Conservation (phyloP, 2,797 vertebrate genomes). For the Falco peregrinus region DNA sequence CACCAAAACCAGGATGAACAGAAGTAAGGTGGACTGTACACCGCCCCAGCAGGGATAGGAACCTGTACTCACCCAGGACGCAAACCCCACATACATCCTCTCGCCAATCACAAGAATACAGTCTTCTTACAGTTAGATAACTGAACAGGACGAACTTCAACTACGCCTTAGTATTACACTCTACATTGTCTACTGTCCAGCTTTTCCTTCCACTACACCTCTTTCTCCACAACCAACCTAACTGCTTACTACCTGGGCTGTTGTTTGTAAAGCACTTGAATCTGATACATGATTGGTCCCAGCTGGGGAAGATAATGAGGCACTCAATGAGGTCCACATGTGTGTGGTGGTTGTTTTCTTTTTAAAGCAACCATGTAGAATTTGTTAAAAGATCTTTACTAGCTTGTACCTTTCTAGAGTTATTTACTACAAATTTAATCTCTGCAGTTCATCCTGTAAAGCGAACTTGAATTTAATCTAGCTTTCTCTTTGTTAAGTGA, state of each 20-base stretch:
- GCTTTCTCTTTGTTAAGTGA: background rate
- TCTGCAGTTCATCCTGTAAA: background rate
- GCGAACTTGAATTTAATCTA: background rate
- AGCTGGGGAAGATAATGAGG: background rate
- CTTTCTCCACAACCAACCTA: accelerated
- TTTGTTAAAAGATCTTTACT: background rate
- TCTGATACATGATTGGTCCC: background rate
- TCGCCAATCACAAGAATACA: background rate
- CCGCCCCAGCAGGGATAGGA: accelerated
- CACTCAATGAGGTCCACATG: background rate
- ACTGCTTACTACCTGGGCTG: no score
- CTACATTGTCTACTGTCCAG: accelerated
- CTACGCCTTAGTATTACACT: accelerated
- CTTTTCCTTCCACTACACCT: no score
- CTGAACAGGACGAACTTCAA: background rate
- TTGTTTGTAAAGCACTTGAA: background rate
- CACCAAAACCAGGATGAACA: background rate
- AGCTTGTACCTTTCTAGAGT: background rate
- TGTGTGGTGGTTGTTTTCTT: background rate
- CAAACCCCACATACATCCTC: accelerated
- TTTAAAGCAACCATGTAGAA: background rate
- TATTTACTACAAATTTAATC: background rate
- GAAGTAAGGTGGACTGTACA: background rate
- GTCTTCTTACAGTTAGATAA: accelerated
- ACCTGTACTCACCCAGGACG: accelerated